These are phyloP conservation scores for Pollicipes pollicipes DNA, from an alignment of 1,140 invertebrate species.

Conservation along the genomic window DNA sequence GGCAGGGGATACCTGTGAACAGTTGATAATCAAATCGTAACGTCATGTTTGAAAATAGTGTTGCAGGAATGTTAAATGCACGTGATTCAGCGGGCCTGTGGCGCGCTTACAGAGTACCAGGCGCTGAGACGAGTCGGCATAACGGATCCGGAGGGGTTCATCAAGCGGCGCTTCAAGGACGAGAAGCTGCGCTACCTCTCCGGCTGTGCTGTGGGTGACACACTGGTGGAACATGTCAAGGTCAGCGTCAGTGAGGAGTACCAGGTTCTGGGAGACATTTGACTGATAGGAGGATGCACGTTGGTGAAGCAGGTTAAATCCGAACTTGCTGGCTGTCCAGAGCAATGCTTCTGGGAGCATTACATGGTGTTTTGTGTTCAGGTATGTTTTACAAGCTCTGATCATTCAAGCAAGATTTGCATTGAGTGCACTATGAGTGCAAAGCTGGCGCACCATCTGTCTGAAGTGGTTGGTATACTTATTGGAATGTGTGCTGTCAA, in stretches of 20 bases:
- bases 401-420: no score
- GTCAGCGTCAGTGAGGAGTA: slow-evolving; percentile 75
- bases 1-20: no score
- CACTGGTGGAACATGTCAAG: slow-evolving; percentile 57
- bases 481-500: no score
- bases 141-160: slow-evolving; percentile 58
- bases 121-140: slow-evolving; percentile 70
- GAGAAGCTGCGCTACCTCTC: slow-evolving; percentile 53
- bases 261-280: slow-evolving; percentile 46
- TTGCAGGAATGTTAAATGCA: no score
- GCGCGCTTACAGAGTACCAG: slow-evolving; percentile 56
- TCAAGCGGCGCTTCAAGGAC: slow-evolving; percentile 54
- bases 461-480: no score
- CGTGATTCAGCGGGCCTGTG: no score
- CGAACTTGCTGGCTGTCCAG: slow-evolving; percentile 10
- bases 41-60: no score
- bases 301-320: slow-evolving; percentile 8
- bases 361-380: neutral
- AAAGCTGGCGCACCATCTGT: no score
- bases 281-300: slow-evolving; percentile 57
- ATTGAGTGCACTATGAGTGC: no score
- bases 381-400: no score
- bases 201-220: slow-evolving; percentile 53
- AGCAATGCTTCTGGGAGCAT: slow-evolving; percentile 11
- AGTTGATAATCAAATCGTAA: no score